Percentiles rank a stretch among this genome's conserved stretches.
phyloP scores from a whole-genome alignment of 2,113 vertebrate genomes.

The Echinops telfairi region DNA sequence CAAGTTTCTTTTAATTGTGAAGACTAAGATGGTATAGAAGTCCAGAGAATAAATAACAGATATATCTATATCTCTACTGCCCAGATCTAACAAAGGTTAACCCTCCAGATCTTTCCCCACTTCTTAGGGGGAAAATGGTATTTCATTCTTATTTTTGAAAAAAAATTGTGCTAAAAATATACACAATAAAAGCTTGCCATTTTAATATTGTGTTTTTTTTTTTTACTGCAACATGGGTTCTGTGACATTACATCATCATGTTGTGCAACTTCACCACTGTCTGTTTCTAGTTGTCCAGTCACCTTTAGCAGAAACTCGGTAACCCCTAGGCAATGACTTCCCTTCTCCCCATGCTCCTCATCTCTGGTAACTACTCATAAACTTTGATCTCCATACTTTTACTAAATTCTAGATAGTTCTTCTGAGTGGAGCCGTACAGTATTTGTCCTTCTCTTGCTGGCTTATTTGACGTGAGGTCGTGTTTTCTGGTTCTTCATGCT shows the following conservation, averaged over 20 bases:
- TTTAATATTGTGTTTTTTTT: not conserved
- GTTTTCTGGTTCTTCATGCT: not conserved
- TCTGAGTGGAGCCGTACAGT: not conserved
- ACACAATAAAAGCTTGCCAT: not conserved
- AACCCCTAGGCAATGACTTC: not conserved
- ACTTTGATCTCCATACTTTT: not conserved
- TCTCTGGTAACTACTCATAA: not conserved
- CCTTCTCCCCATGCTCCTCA: not conserved
- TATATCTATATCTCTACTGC: not conserved
- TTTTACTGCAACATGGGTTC: not conserved
- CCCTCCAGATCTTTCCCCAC: not conserved
- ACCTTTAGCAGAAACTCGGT: not conserved
- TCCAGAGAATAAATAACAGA: not conserved
- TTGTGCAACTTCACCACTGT: not conserved
- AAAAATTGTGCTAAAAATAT: not conserved
- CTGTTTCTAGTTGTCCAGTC: not conserved
- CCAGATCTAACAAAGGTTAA: conserved; percentile 11
- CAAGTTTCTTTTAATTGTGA: conserved; percentile 9
- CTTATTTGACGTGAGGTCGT: not conserved
- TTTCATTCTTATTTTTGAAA: not conserved
- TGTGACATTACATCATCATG: not conserved
- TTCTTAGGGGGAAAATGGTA: not conserved
- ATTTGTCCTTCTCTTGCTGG: not conserved
- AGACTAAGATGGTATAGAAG: not conserved
- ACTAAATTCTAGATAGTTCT: not conserved